Conservation (phyloP, 35 echinoderm and acorn worm genomes). For the Apostichopus japonicus region DNA sequence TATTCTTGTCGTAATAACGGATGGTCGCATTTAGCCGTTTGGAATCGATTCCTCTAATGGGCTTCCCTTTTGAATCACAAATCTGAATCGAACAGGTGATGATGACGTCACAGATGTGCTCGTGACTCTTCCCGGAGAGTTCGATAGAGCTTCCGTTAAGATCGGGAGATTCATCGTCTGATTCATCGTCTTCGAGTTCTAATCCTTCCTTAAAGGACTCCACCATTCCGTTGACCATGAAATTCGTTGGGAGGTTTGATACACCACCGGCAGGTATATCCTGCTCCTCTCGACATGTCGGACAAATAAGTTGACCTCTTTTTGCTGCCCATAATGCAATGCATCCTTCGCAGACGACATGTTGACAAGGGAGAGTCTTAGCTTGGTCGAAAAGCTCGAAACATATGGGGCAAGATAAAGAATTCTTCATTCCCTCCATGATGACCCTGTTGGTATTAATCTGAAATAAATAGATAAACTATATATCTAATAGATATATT, state of each 20-base stretch:
- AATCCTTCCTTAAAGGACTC: background rate
- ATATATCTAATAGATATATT: too few species aligned
- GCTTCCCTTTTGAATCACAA: background rate
- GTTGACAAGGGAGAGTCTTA: constrained; percentile 14
- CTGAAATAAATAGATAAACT: background rate
- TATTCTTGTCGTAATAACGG: background rate
- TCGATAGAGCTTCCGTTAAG: background rate
- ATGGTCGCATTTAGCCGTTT: background rate
- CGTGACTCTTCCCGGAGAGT: background rate
- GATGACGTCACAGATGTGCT: background rate
- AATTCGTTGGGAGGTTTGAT: constrained; percentile 21
- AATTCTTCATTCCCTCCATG: background rate
- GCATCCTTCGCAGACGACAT: constrained; percentile 13
- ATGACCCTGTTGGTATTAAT: background rate
- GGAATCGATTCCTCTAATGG: background rate
- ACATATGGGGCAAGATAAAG: constrained; percentile 37
- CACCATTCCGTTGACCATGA: constrained; percentile 18
- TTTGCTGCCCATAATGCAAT: constrained; percentile 49
- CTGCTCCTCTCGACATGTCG: background rate
- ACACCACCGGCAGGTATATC: background rate
- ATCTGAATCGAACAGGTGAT: constrained; percentile 10
- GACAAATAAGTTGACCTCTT: constrained; percentile 24
- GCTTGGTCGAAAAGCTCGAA: constrained; percentile 14
- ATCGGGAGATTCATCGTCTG: background rate
- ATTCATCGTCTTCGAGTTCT: background rate